Evolutionary conservation across 2,113 vertebrate species (phyloP).

Genomic region (Beaufortia kweichowensis): DNA sequence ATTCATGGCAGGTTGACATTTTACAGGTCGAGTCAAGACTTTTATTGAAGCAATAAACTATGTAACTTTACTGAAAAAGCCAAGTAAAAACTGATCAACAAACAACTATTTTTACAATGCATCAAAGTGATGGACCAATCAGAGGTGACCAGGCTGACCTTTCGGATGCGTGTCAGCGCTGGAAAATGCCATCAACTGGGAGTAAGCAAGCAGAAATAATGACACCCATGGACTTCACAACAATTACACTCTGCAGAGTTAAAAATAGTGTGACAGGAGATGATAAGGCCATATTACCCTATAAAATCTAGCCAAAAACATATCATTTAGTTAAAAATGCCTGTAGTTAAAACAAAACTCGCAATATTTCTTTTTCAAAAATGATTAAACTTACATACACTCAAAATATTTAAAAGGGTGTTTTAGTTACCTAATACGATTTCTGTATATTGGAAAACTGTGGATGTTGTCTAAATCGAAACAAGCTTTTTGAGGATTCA

Average conservation of each 20-base stretch:
- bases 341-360: not conserved
- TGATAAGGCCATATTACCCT: slow-evolving; percentile 49
- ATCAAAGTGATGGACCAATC: not conserved
- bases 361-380: not conserved
- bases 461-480: not conserved
- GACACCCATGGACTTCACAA: slow-evolving; percentile 54
- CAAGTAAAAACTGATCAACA: too few species aligned
- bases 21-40: too few species aligned
- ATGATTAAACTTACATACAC: not conserved
- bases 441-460: not conserved
- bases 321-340: not conserved
- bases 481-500: not conserved
- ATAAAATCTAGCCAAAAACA: not conserved
- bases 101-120: too few species aligned
- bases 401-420: too few species aligned
- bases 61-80: too few species aligned
- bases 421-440: too few species aligned
- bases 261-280: slow-evolving; percentile 60
- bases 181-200: slow-evolving; percentile 55
- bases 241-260: slow-evolving; percentile 54
- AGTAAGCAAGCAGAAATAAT: slow-evolving; percentile 57
- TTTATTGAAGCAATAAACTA: too few species aligned
- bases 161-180: slow-evolving; percentile 59
- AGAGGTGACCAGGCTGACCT: slow-evolving; percentile 15
- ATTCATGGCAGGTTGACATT: too few species aligned